Base-by-base conservation (phyloP, 2,888 invertebrate species). In the Encarsia formosa region DNA sequence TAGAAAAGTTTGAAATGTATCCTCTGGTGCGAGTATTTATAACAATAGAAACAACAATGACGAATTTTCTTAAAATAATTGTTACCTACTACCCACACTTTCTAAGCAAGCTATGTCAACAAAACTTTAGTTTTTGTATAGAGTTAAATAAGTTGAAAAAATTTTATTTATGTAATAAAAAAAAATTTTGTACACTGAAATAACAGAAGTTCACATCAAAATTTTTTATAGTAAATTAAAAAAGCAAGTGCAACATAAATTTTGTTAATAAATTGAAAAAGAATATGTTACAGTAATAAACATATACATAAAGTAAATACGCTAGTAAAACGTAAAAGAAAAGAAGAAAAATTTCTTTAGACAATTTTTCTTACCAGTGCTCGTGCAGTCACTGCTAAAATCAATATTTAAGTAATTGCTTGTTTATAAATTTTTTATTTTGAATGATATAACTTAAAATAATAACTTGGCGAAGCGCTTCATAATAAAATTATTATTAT, bases 131-230 rank as follows among this genome's bases (percentile, higher is more conserved):
- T 43, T 47, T 44, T 38, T 40, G 32, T 47, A 39, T 48, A 43
- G 37, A 49, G 29, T 42, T 15, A 23, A 19, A 20, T 32, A 24
- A 32, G 20, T 32, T 31, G 32, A 54, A n/a, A 49, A 13, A 6
- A 29, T 40, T 54, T 49, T 54, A 54, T 54, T 49, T n/a, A 9
- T 16, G 32, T 31, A 26, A 41, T 49, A 45, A 54, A 54, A 50
- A 54, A 45, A 37, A 54, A 24, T 45, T 53, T 42, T 13, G 13
- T 41, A 31, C 49, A 49, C 46, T 19, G 46, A 49, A 37, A 42
- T 50, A 54, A n/a, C n/a, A n/a, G n/a, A n/a, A 54, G 18, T 16
- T 41, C n/a, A 37, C 15, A 42, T 42, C 31, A 47, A 26, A 48
- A 32, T 31, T 23, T 35, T 34, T 22, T 15, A n/a, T 40, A 35